Evolutionary conservation across 2,113 vertebrate genomes (phyloP).

Genomic region (Pongo pygmaeus): DNA sequence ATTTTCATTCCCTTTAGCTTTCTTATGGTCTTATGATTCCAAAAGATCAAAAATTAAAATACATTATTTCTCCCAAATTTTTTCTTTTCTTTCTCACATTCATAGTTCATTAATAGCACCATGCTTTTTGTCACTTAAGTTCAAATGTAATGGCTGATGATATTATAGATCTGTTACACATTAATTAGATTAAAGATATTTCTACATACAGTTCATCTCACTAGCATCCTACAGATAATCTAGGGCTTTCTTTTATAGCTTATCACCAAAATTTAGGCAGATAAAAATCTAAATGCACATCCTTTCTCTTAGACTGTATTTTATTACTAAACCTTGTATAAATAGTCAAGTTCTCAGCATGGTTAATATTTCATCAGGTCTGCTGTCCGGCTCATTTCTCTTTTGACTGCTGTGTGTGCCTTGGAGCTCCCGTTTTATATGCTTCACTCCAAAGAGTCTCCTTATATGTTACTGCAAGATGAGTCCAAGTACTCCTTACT

Average conservation of each 20-base stretch:
- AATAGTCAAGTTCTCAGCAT: not conserved
- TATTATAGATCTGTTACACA: not conserved
- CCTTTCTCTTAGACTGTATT: not conserved
- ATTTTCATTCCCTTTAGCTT: not conserved
- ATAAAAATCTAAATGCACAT: not conserved
- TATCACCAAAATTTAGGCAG: not conserved
- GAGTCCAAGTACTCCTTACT: not conserved
- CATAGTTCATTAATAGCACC: not conserved
- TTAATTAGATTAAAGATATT: not conserved
- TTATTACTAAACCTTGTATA: not conserved
- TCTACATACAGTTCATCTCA: not conserved
- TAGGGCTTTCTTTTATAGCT: not conserved
- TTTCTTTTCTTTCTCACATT: not conserved
- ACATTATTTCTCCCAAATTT: not conserved
- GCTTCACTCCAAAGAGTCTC: not conserved
- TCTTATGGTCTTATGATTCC: not conserved
- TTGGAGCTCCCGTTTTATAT: not conserved
- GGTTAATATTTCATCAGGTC: not conserved
- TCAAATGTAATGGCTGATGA: not conserved
- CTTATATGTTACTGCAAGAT: not conserved
- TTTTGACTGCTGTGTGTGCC: not conserved
- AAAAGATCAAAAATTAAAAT: not conserved
- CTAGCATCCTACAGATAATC: not conserved
- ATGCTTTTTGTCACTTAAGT: not conserved
- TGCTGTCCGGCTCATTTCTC: not conserved